Evolutionary conservation across 2,888 invertebrate genomes (phyloP).

Genomic region (Latheticus oryzae): DNA sequence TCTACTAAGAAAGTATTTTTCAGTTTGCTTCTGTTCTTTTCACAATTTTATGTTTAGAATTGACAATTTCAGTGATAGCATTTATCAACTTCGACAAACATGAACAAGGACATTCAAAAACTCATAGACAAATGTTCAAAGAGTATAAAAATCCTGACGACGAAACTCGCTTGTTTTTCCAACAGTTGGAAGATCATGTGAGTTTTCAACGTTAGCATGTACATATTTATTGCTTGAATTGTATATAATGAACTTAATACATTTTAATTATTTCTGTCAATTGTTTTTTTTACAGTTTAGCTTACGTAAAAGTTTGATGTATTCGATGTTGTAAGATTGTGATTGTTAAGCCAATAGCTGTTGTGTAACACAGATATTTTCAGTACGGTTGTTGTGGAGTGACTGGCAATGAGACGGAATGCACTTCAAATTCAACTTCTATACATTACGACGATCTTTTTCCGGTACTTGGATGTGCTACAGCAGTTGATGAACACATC

Average conservation of each 20-base stretch:
- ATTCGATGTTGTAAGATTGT: too few relatives aligned
- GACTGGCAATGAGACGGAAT: neutral
- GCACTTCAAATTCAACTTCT: neutral
- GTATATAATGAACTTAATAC: too few relatives aligned
- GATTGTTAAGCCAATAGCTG: too few relatives aligned
- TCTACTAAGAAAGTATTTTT: slow-evolving; percentile 56
- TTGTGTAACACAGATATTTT: too few relatives aligned
- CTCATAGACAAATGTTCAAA: slow-evolving; percentile 45
- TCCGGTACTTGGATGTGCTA: neutral
- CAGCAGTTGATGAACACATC: neutral
- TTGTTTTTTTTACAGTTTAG: too few relatives aligned
- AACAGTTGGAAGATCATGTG: neutral
- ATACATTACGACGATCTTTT: too few relatives aligned
- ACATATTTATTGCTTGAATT: too few relatives aligned
- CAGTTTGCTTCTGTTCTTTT: slow-evolving; percentile 78
- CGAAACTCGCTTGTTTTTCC: neutral
- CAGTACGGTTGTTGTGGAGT: neutral
- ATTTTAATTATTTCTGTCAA: too few relatives aligned
- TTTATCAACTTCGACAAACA: slow-evolving; percentile 66
- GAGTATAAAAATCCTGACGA: slow-evolving; percentile 39
- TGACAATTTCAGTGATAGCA: slow-evolving; percentile 73
- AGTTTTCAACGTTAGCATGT: too few relatives aligned
- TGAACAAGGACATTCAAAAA: slow-evolving; percentile 59
- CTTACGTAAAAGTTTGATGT: too few relatives aligned
- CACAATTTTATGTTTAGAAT: slow-evolving; percentile 75